Base-by-base conservation (phyloP, 2,888 invertebrate species). In the Dynastes tityus region DNA sequence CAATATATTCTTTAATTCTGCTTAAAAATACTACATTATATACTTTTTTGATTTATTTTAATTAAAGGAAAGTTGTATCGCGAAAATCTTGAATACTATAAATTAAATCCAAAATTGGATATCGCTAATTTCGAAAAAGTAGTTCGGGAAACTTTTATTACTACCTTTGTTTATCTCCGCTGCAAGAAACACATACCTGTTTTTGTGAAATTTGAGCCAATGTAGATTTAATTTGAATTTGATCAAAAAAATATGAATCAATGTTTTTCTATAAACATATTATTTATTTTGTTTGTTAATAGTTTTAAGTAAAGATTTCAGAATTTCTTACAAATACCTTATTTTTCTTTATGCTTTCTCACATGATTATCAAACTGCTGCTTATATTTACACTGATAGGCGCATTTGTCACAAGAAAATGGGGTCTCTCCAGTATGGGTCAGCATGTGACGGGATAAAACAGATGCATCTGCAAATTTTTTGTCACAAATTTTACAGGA, bases 351-450 rank as follows among this genome's bases (percentile, higher is more conserved):
- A 16, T 65, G 65, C 6, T 37, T 40, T 37, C 32, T 65, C 8
- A 40, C n/a, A 65, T 65, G 65, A 32, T 65, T 65, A n/a, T 65
- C 37, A 13, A 65, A 65, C 2, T 65, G 65, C 2, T 65, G 65
- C 2, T 32, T 37, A n/a, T 65, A 65, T 40, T 40, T 65, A 65
- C 32, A 65, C 13, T 40, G 32, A 40, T 32, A 65, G 32, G 37
- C 37, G 9, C 65, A 65, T 9, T 37, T n/a, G 13, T 65, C 32
- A 40, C 65, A 65, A 37, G 40, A 9, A 40, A 32, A 65, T 40
- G 65, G 65, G n/a, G 65, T 65, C 40, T 65, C 65, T 6, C 65
- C 65, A 37, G 65, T 65, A 40, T 65, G 65, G 13, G 32, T 65
- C 16, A 65, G 37, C 13, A 65, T 40, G 16, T 65, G 65, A 63